Evolutionary conservation across 2,113 vertebrate species (phyloP), one percentile per base, ranked within the genome.

Genomic region (Physeter macrocephalus): DNA sequence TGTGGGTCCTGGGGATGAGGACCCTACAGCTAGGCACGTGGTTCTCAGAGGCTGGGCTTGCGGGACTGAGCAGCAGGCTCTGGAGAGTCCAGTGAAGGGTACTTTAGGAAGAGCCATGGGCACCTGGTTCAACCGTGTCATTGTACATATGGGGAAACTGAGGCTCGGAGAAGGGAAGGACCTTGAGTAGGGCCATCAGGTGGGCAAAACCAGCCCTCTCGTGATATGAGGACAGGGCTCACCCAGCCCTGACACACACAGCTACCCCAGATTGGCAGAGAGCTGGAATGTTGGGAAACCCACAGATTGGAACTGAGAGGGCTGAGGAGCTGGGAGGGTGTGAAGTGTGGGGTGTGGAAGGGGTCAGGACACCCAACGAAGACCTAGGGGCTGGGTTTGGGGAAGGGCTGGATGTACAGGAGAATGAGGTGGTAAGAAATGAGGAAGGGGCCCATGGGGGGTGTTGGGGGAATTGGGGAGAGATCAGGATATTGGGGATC

Each of bases 111-210:
- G 17, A 34, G 85, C 18, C 18, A 1, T 0, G 1, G 36, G 46
- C 1, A n/a, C 7, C 54, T 14, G 8, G 9, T 27, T 27, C 67
- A 27, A 18, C n/a, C 1, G 0, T 49, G 5, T n/a, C 27, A 5
- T 36, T 25, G 52, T 17, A 31, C 34, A 29, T 3, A 34, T 1
- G 20, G 94, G 67, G 67, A 97, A 85, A 92, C 72, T 31, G 83
- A 93, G 77, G 52, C 64, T 67, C 31, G 6, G 57, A 67, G 41
- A 46, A 2, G 13, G n/a, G 13, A 34, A n/a, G 66, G 49, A n/a
- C 21, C 59, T n/a, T 10, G 25, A 67, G 36, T 15, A 2, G 6
- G 43, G 71, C 62, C 69, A 43, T 17, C 1, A 0, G 14, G 31
- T 41, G 39, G 59, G 46, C 67, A 66, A 64, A 57, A 18, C 39